These are phyloP conservation scores for Petrophora chlorosata DNA, from an alignment of 2,888 invertebrate genomes.

Conservation along the genomic window DNA sequence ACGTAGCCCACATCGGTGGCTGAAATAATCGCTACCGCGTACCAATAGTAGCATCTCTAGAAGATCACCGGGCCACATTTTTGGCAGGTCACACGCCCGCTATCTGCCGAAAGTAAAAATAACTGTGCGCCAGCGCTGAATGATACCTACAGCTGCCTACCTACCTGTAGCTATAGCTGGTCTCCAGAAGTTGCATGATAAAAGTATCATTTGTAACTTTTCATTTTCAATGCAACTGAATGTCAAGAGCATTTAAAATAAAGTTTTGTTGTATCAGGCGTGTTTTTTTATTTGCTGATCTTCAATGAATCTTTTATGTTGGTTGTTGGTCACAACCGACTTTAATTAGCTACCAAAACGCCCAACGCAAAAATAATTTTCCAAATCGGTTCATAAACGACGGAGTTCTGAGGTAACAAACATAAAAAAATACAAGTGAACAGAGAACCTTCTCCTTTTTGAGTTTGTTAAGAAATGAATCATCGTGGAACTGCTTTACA, in stretches of 20 bases:
- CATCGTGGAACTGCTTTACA: background rate
- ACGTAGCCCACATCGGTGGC: constrained; percentile 8
- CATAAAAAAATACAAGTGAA: too few species aligned
- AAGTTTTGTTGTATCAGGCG: background rate
- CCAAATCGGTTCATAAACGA: too few species aligned
- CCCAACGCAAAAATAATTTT: too few species aligned
- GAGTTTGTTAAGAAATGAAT: too few species aligned
- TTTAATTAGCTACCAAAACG: too few species aligned
- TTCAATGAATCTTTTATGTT: too few species aligned
- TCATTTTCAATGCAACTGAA: constrained; percentile 9
- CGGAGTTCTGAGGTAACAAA: too few species aligned
- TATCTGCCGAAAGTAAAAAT: constrained; percentile 34
- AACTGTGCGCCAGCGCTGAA: constrained; percentile 1
- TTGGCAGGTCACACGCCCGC: constrained; percentile 70
- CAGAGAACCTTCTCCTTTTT: too few species aligned
- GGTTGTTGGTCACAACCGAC: too few species aligned
- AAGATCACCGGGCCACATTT: constrained; percentile 75
- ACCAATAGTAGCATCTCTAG: constrained; percentile 31
- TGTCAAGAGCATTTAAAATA: constrained; percentile 19
- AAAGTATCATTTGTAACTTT: constrained; percentile 2
- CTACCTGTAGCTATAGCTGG: too few species aligned
- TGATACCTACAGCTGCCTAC: constrained; percentile 8
- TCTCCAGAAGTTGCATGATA: too few species aligned
- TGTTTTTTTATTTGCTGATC: background rate
- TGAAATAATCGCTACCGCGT: constrained; percentile 19